phyloP scores from a whole-genome alignment of 2,888 invertebrate species.

The Eurytoma californica region DNA sequence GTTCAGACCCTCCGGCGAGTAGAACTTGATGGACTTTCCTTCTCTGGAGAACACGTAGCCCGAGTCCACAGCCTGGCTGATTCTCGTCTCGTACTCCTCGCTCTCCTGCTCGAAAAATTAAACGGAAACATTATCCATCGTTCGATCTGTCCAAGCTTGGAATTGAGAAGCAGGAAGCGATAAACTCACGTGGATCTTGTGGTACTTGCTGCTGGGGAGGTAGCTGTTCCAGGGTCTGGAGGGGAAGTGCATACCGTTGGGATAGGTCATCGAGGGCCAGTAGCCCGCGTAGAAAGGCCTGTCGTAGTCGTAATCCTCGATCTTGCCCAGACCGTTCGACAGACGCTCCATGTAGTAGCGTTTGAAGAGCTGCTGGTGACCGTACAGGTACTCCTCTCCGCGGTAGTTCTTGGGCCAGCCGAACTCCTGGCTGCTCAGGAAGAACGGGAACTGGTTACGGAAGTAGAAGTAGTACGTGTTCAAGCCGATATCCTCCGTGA shows the following conservation, averaged over 20 bases:
- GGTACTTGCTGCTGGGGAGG: conserved; percentile 61
- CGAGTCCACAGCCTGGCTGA: conserved; percentile 65
- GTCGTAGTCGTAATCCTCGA: conserved; percentile 78
- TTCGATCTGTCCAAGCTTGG: too few relatives aligned
- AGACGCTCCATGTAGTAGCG: conserved; percentile 83
- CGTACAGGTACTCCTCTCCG: conserved; percentile 75
- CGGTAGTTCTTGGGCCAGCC: conserved; percentile 72
- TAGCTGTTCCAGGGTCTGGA: conserved; percentile 58
- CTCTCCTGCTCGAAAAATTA: conserved; percentile 9
- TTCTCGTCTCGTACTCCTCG: conserved; percentile 61
- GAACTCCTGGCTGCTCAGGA: conserved; percentile 78
- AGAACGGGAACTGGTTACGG: conserved; percentile 80
- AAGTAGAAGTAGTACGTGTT: conserved; percentile 82
- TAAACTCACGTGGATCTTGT: conserved; percentile 59
- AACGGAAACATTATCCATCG: too few relatives aligned
- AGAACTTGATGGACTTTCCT: conserved; percentile 63
- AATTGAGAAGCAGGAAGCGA: conserved; percentile 55
- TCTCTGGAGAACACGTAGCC: conserved; percentile 58
- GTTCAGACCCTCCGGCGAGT: conserved; percentile 67
- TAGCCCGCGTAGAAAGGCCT: conserved; percentile 77
- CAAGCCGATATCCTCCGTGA: conserved; percentile 83
- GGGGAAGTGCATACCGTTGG: conserved; percentile 79
- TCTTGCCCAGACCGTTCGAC: conserved; percentile 79
- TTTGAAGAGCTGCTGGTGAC: conserved; percentile 75
- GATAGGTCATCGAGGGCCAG: conserved; percentile 79